Conservation (phyloP, 30 jellyfish, hydroid and myxozoan genomes). For the Cassiopea andromeda region DNA sequence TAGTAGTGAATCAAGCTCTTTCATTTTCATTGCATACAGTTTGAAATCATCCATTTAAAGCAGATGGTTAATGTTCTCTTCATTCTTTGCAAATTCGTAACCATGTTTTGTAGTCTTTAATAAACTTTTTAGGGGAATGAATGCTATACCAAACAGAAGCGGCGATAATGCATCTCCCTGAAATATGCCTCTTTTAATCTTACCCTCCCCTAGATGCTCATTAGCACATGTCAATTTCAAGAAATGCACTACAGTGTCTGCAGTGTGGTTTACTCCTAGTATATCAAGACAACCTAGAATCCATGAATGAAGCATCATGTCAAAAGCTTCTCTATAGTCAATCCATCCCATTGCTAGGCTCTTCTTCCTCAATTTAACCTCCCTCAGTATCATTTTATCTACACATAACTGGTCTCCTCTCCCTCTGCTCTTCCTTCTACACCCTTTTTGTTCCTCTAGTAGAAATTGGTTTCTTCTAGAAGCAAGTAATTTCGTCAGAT, state of each 20-base stretch:
- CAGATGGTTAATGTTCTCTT: constrained; percentile 14
- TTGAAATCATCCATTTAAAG: constrained; percentile 27
- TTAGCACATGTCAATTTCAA: not conserved
- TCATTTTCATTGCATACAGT: not conserved
- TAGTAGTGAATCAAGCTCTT: constrained; percentile 26
- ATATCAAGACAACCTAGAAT: not conserved
- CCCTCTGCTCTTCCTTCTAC: not conserved
- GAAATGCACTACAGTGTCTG: not conserved
- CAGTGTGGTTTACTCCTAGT: not conserved
- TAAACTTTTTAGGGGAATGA: not conserved
- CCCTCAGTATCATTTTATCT: not conserved
- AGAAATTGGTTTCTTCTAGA: not conserved
- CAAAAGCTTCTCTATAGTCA: not conserved
- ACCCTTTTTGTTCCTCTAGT: not conserved
- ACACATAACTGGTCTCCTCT: not conserved
- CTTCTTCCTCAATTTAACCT: not conserved
- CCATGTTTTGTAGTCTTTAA: constrained; percentile 16
- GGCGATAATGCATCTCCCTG: constrained; percentile 42
- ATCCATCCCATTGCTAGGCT: not conserved
- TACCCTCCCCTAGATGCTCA: not conserved
- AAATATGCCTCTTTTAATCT: constrained; percentile 13
- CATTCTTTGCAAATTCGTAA: constrained; percentile 10
- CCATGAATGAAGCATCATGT: not conserved
- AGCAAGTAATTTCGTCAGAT: not conserved
- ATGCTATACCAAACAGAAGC: constrained; percentile 17